Conservation (phyloP, 2,113 vertebrate genomes). For the Nycticryphes semicollaris region DNA sequence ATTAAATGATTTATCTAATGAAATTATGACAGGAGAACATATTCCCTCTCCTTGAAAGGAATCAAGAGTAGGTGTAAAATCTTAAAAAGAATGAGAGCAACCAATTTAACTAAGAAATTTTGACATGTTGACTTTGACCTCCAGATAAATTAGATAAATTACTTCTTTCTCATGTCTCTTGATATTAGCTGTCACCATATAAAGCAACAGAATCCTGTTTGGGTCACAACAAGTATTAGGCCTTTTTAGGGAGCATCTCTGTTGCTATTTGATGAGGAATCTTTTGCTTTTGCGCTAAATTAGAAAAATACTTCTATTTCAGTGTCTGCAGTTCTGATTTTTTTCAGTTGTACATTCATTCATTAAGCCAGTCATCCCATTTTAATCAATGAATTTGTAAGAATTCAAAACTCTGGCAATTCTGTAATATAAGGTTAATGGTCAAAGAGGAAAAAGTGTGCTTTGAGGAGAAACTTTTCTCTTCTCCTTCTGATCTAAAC, state of each 20-base stretch:
- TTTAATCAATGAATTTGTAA: not conserved
- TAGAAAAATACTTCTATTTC: not conserved
- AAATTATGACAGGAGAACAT: not conserved
- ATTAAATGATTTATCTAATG: not conserved
- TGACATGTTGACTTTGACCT: not conserved
- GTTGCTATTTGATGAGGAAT: not conserved
- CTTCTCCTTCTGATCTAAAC: too few species aligned
- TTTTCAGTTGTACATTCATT: not conserved
- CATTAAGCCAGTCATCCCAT: not conserved
- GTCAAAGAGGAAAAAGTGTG: not conserved
- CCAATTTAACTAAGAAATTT: not conserved
- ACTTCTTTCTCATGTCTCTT: not conserved
- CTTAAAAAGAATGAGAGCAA: not conserved
- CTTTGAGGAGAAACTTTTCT: not conserved
- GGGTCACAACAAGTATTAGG: not conserved
- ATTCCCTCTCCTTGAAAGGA: not conserved
- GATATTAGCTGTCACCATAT: not conserved
- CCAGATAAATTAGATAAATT: not conserved
- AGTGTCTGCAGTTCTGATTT: not conserved
- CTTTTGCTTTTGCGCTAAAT: not conserved
- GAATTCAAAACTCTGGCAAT: not conserved
- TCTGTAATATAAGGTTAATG: not conserved
- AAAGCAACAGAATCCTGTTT: not conserved
- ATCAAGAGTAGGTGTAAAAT: not conserved
- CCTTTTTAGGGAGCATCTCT: not conserved